Evolutionary conservation across 2,888 invertebrate species (phyloP).

Genomic region (Patella pellucida): DNA sequence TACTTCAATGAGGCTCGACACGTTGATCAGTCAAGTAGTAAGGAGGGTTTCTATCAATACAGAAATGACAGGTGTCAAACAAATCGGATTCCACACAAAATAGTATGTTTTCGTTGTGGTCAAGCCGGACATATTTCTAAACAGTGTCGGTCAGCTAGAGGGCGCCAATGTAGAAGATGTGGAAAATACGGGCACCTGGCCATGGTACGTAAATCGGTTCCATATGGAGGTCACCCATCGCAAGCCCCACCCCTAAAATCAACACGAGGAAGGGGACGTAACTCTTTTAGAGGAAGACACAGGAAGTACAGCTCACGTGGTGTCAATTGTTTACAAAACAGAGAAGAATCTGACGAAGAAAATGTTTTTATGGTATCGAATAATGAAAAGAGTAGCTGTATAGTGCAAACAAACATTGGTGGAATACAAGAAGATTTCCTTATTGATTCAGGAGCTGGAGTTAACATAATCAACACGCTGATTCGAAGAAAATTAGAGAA

Average conservation of each 20-base stretch:
- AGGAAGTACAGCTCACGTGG: neutral
- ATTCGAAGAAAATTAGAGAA: too few species aligned
- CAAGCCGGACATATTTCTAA: conserved; percentile 2
- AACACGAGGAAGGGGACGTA: neutral
- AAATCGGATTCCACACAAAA: too few species aligned
- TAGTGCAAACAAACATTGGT: neutral
- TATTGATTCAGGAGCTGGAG: neutral
- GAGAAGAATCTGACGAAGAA: conserved; percentile 3
- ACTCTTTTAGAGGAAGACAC: too few species aligned
- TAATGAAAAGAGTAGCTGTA: neutral
- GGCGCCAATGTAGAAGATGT: conserved; percentile 14
- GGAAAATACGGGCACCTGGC: conserved; percentile 1
- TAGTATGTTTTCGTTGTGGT: conserved; percentile 15
- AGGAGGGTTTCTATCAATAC: too few species aligned
- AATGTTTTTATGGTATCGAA: neutral
- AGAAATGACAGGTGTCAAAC: too few species aligned
- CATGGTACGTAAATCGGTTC: too few species aligned
- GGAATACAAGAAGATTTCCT: too few species aligned
- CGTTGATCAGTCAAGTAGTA: too few species aligned
- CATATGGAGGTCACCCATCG: too few species aligned
- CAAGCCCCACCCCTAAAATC: too few species aligned
- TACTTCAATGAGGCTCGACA: too few species aligned
- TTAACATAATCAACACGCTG: too few species aligned
- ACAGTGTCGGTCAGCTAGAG: neutral
- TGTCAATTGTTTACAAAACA: neutral